Evolutionary conservation across 2,888 invertebrate genomes (phyloP).

Genomic region (Metellina segmentata): DNA sequence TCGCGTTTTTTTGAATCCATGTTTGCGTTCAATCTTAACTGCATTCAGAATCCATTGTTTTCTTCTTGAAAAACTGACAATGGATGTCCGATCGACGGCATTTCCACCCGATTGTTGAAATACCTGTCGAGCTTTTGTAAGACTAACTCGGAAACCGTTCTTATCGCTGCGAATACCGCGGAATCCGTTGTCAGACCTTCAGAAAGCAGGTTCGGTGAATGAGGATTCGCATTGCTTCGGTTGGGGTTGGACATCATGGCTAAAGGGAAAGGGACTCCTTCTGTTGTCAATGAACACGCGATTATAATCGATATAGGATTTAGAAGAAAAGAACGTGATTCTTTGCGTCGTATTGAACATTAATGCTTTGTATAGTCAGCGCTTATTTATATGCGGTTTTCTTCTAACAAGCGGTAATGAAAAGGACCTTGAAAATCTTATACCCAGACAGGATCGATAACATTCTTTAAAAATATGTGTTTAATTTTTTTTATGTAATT

Average conservation of each 20-base stretch:
- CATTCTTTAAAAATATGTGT: too few relatives aligned
- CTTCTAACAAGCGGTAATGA: too few relatives aligned
- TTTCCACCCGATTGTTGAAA: constrained; percentile 34
- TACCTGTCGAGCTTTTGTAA: constrained; percentile 5
- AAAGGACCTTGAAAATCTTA: too few relatives aligned
- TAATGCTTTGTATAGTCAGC: too few relatives aligned
- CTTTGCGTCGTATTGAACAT: too few relatives aligned
- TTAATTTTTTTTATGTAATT: too few relatives aligned
- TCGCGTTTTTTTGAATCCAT: not conserved
- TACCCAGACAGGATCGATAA: too few relatives aligned
- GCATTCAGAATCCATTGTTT: constrained; percentile 31
- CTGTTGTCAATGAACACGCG: not conserved
- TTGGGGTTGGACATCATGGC: not conserved
- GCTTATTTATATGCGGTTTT: too few relatives aligned
- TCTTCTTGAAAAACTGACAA: constrained; percentile 19
- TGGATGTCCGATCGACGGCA: constrained; percentile 21
- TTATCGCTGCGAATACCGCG: not conserved
- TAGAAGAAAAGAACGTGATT: too few relatives aligned
- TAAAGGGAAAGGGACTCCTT: not conserved
- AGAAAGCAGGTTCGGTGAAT: not conserved
- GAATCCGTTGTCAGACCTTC: not conserved
- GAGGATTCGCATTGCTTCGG: not conserved
- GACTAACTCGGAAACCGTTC: not conserved
- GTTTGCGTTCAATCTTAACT: constrained; percentile 21
- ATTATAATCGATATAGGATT: too few relatives aligned